Base-by-base conservation (phyloP, 2,888 invertebrate genomes). In the Lasioglossum lativentre region DNA sequence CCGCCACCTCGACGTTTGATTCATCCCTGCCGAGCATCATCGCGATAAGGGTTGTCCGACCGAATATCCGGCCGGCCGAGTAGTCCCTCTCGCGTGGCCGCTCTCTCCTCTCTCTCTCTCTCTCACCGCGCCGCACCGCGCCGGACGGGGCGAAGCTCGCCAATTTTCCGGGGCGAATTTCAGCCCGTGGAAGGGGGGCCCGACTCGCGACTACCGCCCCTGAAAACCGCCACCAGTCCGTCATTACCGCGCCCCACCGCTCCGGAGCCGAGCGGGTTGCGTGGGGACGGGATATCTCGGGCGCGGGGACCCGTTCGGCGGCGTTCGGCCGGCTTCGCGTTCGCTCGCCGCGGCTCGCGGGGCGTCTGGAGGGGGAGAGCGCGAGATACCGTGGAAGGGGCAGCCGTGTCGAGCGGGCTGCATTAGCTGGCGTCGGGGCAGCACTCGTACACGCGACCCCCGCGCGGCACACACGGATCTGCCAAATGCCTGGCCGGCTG, bases 381-480 rank as follows among this genome's bases (percentile, higher is more conserved):
- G 56, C n/a, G 63, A 27, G 5, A 19, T 4, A 19, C 38, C 27
- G 40, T 23, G 30, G 72, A 19, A 23, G n/a, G 82, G 27, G 82
- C 66, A 40, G 40, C 66, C 10, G 40, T 63, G 75, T 70, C 34
- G 75, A 80, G 79, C 78, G 75, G 88, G 88, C 80, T 78, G 80
- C 88, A 78, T 86, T 78, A 68, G 83, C 74, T 74, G 79, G 75
- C 80, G 75, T 84, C 52, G 40, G 63, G 81, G 80, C 86, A 79
- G 82, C 82, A 83, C 85, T 82, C 70, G 81, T 82, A 84, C 87
- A 86, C 90, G 89, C 90, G 87, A 90, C 79, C 83, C 75, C 77
- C 80, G 88, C 82, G 80, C 85, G 85, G 80, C 76, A 70, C 74
- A 77, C 78, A 74, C 80, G 79, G 75, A 80, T 75, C 23, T 52